Conservation (phyloP, 1,140 invertebrate species). For the Diploscapter pachys region DNA sequence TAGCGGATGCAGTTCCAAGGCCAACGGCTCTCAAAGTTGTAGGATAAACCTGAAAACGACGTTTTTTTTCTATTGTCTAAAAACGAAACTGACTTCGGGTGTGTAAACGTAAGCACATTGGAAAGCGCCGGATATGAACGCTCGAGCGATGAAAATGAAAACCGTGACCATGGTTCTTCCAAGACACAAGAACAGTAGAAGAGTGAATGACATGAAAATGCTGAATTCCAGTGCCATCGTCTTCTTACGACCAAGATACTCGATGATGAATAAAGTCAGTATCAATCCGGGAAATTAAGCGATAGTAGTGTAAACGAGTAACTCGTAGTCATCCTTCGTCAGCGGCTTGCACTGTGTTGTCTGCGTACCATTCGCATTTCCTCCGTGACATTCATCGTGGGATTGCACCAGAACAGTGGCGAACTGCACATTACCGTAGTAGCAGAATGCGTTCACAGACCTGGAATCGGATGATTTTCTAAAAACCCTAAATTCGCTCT, state of each 20-base stretch:
- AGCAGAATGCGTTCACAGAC: slow-evolving; percentile 89
- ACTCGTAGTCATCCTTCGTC: slow-evolving; percentile 79
- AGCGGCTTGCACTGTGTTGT: slow-evolving; percentile 72
- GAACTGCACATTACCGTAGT: slow-evolving; percentile 90
- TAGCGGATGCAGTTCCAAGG: slow-evolving; percentile 80
- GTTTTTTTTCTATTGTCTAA: no score
- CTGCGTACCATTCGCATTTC: slow-evolving; percentile 50
- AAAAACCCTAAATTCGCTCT: slow-evolving; percentile 47
- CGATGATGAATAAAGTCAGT: slow-evolving; percentile 84
- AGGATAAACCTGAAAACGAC: slow-evolving; percentile 67
- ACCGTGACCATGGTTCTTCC: slow-evolving; percentile 74
- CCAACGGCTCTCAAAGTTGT: slow-evolving; percentile 81
- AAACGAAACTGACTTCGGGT: slow-evolving; percentile 69
- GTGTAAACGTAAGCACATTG: slow-evolving; percentile 93
- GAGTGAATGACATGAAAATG: slow-evolving; percentile 77
- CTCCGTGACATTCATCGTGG: slow-evolving; percentile 63
- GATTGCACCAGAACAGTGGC: slow-evolving; percentile 85
- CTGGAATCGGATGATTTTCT: slow-evolving; percentile 61
- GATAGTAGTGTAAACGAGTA: slow-evolving; percentile 86
- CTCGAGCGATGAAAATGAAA: slow-evolving; percentile 81
- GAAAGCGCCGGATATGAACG: slow-evolving; percentile 86
- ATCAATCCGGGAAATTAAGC: slow-evolving; percentile 93
- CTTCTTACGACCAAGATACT: slow-evolving; percentile 81
- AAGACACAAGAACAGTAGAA: slow-evolving; percentile 74
- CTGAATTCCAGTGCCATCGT: slow-evolving; percentile 91